phyloP scores from a whole-genome alignment of 2,797 vertebrate genomes.

The Coluber constrictor region DNA sequence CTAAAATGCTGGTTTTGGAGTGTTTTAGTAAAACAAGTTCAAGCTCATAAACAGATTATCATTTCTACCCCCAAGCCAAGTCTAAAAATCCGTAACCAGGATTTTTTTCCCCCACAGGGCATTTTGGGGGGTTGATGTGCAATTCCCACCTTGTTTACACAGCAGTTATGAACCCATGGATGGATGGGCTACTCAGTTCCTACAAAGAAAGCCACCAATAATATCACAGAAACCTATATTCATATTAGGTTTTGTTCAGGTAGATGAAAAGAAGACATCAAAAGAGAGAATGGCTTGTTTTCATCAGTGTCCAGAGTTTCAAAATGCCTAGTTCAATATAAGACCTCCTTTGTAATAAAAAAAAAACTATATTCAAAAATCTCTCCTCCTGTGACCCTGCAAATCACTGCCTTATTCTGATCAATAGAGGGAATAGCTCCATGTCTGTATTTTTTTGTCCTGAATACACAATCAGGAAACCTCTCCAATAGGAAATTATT shows the following conservation, averaged over 20 bases:
- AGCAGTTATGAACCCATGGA: not conserved
- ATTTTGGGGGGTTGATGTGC: not conserved
- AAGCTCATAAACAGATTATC: not conserved
- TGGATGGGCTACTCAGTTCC: not conserved
- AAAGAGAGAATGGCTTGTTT: not conserved
- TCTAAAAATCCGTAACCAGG: not conserved
- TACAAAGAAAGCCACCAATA: not conserved
- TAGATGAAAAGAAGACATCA: not conserved
- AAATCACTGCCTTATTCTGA: not conserved
- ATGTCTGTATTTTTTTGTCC: not conserved
- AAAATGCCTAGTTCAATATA: not conserved
- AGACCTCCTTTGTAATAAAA: not conserved
- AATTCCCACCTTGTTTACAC: not conserved
- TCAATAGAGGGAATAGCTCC: not conserved
- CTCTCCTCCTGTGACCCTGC: not conserved
- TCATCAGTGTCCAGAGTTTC: not conserved
- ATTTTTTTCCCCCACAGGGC: not conserved
- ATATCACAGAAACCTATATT: not conserved
- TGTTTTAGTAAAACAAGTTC: not conserved
- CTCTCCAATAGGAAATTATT: not conserved
- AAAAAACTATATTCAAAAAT: not conserved
- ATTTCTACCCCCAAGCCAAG: not conserved
- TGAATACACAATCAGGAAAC: rapidly evolving
- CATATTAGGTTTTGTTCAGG: not conserved
- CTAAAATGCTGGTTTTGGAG: not conserved